Evolutionary conservation across 2,113 vertebrate genomes (phyloP), one percentile per base, ranked within the genome.

Genomic region (Noctilio leporinus): DNA sequence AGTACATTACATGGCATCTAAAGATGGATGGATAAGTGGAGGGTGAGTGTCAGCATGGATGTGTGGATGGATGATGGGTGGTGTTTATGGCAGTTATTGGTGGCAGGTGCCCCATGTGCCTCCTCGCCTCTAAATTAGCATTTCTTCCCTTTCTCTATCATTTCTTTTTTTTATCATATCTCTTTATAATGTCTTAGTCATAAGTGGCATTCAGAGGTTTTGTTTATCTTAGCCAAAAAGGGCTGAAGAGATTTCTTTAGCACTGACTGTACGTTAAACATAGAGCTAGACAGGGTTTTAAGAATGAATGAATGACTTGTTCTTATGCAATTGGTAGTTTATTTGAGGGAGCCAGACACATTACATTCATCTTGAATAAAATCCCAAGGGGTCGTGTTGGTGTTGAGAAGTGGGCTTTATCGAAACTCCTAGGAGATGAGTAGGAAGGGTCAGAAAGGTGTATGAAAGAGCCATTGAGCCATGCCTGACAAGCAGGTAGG

Each of bases 401-500:
- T 16, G 35, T 86, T 55, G 57, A 28, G 28, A 64, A 19, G 16
- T 30, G 64, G 43, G 51, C 43, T 92, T 65, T n/a, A 6, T 19
- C 53, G 72, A 67, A 67, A 30, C 10, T 69, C 40, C 7, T 11
- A 5, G 10, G 20, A 49, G 38, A 9, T 20, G 3, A 5, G 12
- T 3, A 24, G 88, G 2, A 28, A 38, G 3, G 19, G 49, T 62
- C 30, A 28, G 20, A 38, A 9, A 96, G 59, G 4, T 11, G 9
- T 19, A 7, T 0, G 1, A 75, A 7, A 0, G 2, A 67, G 19
- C 70, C 49, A 3, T 0, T 16, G 77, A 53, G 43, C 53, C 53
- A 0, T 5, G 11, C 57, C 59, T 19, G 19, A 38, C 12, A 76
- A 64, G 35, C 28, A 19, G 28, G 16, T 30, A 8, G 59, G 38